Base-by-base conservation (phyloP, 2,113 vertebrate genomes). In the Haemorhous mexicanus region DNA sequence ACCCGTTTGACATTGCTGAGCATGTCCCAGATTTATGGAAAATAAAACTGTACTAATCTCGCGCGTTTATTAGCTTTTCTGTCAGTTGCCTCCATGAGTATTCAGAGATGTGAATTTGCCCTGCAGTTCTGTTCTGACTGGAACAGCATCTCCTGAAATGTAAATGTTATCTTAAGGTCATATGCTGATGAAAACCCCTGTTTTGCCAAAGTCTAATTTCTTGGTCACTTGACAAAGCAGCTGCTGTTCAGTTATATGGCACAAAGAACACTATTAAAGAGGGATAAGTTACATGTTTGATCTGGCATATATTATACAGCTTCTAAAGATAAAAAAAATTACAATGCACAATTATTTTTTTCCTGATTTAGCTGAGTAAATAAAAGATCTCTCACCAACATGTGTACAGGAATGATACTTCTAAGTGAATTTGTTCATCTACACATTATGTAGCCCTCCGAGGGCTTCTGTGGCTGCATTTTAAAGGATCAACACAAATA, bases 111-210 rank as follows among this genome's bases (percentile, higher is more conserved):
- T 59, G 73, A 95, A 87, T 81, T 91, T 83, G 79, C 91, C 94
- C 88, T 77, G 70, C 77, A 94, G 85, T 80, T 62, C 87, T 93
- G 41, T 90, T 96, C 96, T 80, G 76, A 87, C 85, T 95, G 49
- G 50, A 97, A 93, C 90, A 91, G 90, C 84, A 90, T 95, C 93
- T 92, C 84, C 56, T 92, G 81, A 93, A 96, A 96, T 85, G 81
- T 94, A 96, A 97, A 96, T 97, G 94, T 96, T 96, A 94, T 96
- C 90, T 96, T 97, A 97, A 96, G 90, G 94, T 97, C 95, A 93
- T 90, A 96, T 90, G 75, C 90, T 97, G 96, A 97, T 97, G 87
- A 97, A 97, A 97, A 95, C 49, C 59, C 73, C 73, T 84, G 55
- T 91, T 96, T 94, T 96, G 74, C 86, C 95, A 97, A 96, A 89